These are phyloP conservation scores for Exephanes ischioxanthus DNA, from an alignment of 2,888 invertebrate genomes.

Conservation along the genomic window DNA sequence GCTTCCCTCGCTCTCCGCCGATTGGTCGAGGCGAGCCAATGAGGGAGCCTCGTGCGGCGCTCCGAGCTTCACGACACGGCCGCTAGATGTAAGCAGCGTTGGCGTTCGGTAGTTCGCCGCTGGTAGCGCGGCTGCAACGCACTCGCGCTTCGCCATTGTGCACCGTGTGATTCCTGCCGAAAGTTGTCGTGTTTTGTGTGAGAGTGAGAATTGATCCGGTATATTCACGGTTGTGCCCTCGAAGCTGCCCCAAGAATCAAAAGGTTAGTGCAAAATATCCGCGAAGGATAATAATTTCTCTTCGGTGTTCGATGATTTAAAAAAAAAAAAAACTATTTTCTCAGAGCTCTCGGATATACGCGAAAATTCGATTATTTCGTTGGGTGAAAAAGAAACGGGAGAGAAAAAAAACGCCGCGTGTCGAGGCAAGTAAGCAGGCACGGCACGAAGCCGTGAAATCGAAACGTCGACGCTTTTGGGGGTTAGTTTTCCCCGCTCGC, in stretches of 20 bases:
- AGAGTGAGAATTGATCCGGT: conserved; percentile 77
- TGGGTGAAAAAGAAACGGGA: not conserved
- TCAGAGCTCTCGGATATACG: not conserved
- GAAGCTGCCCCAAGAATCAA: conserved; percentile 23
- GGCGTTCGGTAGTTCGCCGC: conserved; percentile 27
- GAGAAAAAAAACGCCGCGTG: conserved; percentile 4
- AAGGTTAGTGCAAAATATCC: conserved; percentile 67
- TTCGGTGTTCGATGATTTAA: not conserved
- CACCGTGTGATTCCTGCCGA: conserved; percentile 73
- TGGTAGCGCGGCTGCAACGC: conserved; percentile 69
- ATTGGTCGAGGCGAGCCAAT: conserved; percentile 57
- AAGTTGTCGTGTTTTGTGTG: conserved; percentile 77
- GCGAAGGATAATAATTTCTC: not conserved
- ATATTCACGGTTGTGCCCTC: conserved; percentile 61
- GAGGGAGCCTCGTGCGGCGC: not conserved
- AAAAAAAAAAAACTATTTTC: no score
- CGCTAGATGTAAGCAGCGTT: conserved; percentile 74
- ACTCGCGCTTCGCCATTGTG: conserved; percentile 81
- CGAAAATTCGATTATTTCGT: not conserved
- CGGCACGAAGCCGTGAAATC: not conserved
- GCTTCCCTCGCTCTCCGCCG: not conserved
- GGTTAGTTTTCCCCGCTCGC: conserved; percentile 76
- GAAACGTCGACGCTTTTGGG: conserved; percentile 71
- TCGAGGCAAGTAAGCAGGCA: not conserved
- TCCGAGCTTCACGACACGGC: not conserved